Evolutionary conservation across 2,113 vertebrate species (phyloP).

Genomic region (Myrmecobius fasciatus): DNA sequence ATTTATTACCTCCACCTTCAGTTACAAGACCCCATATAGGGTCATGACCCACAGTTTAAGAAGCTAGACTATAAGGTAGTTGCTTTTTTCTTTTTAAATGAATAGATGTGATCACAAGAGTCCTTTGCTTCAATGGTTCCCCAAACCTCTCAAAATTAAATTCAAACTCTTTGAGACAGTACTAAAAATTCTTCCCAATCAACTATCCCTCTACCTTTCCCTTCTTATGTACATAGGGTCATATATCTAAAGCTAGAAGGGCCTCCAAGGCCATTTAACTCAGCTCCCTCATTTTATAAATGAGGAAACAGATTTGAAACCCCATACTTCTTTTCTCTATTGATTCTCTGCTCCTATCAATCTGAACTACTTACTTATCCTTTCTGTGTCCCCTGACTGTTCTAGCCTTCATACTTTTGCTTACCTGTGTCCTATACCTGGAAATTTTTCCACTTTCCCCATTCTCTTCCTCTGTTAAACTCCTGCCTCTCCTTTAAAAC

Average conservation of each 20-base stretch:
- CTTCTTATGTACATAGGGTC: background rate
- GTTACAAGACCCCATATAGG: no score
- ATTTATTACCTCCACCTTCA: no score
- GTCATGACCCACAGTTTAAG: no score
- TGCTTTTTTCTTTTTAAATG: background rate
- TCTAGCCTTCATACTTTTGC: background rate
- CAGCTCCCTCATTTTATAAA: background rate
- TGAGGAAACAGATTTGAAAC: background rate
- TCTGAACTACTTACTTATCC: background rate
- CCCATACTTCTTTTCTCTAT: background rate
- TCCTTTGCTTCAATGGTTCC: background rate
- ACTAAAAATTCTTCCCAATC: background rate
- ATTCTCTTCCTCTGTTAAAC: background rate
- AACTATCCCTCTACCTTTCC: background rate
- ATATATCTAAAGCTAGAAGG: background rate
- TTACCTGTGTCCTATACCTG: background rate
- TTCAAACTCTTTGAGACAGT: background rate
- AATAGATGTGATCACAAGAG: background rate
- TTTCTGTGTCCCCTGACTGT: background rate
- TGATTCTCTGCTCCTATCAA: background rate
- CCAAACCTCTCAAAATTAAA: background rate
- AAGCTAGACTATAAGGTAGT: background rate
- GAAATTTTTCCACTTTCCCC: background rate
- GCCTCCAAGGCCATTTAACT: background rate
- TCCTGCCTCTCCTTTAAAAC: background rate